Conservation (phyloP, 2,797 vertebrate genomes). For the Lepus townsendii region DNA sequence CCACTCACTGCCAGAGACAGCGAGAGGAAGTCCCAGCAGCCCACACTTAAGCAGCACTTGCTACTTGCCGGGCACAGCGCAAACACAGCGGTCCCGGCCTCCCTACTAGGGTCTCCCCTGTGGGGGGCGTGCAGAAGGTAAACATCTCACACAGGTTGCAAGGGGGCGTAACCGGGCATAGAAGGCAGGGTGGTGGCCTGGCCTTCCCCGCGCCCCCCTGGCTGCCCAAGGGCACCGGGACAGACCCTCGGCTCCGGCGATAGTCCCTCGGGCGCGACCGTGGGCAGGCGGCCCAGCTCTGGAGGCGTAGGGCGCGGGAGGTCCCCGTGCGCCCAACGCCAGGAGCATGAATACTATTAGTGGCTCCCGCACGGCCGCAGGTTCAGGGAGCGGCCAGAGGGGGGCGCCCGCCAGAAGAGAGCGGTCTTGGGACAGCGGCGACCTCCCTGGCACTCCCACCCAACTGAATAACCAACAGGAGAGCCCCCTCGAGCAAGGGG, state of each 20-base stretch:
- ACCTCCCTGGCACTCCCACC: not conserved
- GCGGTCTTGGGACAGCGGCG: not conserved
- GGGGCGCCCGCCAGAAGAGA: not conserved
- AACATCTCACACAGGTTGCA: not conserved
- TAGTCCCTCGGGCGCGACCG: not conserved
- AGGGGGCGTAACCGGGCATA: not conserved
- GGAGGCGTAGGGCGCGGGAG: not conserved
- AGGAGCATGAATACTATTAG: constrained; percentile 88
- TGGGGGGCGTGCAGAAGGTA: not conserved
- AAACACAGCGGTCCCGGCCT: not conserved
- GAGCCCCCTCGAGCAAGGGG: not conserved
- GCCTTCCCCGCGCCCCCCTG: not conserved
- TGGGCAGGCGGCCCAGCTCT: not conserved
- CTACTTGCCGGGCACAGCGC: not conserved
- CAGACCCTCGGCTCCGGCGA: not conserved
- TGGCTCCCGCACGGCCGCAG: constrained; percentile 72
- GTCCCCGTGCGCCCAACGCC: not conserved
- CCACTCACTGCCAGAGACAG: not conserved
- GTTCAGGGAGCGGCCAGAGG: not conserved
- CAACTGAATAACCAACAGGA: constrained; percentile 10
- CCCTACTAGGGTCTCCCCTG: too few species aligned
- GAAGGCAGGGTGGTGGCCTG: not conserved
- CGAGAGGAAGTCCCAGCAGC: constrained; percentile 27
- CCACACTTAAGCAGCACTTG: not conserved
- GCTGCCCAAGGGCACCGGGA: not conserved